Evolutionary conservation across 2,113 vertebrate species (phyloP).

Genomic region (Leiothrix lutea): DNA sequence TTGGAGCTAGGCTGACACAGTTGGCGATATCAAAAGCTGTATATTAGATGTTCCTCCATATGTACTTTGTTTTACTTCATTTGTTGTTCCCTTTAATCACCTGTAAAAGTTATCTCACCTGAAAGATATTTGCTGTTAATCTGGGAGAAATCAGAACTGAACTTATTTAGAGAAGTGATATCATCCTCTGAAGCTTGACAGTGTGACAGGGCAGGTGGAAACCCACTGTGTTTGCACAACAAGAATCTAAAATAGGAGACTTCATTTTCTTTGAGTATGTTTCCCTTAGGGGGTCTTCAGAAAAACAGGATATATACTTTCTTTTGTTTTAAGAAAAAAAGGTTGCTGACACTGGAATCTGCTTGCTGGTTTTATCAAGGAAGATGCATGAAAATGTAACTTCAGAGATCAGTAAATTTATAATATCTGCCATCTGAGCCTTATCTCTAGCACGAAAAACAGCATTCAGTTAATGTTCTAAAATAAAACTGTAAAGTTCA

Average conservation of each 20-base stretch:
- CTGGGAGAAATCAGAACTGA: neutral
- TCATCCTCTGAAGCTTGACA: neutral
- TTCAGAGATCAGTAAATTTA: neutral
- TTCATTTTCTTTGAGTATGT: slow-evolving; percentile 53
- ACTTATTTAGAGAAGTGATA: slow-evolving; percentile 9
- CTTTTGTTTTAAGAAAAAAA: neutral
- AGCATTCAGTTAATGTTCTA: neutral
- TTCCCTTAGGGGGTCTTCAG: slow-evolving; percentile 42
- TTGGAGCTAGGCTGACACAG: neutral
- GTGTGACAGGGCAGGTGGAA: neutral
- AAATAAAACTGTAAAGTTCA: neutral
- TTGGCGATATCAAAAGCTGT: neutral
- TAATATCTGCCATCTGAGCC: neutral
- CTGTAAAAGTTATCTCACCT: neutral
- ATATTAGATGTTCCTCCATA: neutral
- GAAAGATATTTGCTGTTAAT: slow-evolving; percentile 14
- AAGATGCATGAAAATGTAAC: neutral
- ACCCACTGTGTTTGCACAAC: slow-evolving; percentile 41
- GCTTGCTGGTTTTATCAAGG: slow-evolving; percentile 35
- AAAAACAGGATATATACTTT: neutral
- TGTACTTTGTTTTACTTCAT: neutral
- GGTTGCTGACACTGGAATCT: neutral
- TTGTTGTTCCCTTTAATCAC: neutral
- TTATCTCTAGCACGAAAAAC: neutral
- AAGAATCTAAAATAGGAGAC: slow-evolving; percentile 30